phyloP scores from a whole-genome alignment of 2,113 vertebrate genomes.

The Phalacrocorax brasilianus region DNA sequence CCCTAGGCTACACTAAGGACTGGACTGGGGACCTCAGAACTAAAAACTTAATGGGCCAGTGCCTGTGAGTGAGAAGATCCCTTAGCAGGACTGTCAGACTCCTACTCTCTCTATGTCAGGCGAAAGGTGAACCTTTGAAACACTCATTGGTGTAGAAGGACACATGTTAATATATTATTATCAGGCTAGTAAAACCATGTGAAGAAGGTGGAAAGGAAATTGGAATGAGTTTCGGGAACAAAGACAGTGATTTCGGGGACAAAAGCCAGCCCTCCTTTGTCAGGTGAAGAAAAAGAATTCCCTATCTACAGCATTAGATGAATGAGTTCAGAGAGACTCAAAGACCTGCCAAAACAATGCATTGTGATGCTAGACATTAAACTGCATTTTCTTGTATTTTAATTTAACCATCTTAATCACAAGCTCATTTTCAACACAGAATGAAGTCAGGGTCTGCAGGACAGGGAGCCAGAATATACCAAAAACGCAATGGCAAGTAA shows the following conservation, averaged over 20 bases:
- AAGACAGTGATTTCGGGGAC: neutral
- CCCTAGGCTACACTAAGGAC: neutral
- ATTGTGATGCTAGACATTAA: neutral
- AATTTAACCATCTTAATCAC: neutral
- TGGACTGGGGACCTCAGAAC: neutral
- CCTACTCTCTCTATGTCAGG: neutral
- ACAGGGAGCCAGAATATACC: neutral
- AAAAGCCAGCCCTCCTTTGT: neutral
- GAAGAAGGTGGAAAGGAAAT: neutral
- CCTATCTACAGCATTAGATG: accelerated
- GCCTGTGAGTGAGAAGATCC: neutral
- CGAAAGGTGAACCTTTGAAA: neutral
- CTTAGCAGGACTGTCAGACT: neutral
- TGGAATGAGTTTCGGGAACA: neutral
- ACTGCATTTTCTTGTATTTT: neutral
- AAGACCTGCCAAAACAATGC: neutral
- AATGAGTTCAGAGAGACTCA: neutral
- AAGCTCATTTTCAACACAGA: neutral
- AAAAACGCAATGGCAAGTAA: neutral
- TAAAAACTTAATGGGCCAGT: neutral
- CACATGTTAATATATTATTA: neutral
- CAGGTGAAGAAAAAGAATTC: neutral
- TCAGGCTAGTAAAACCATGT: neutral
- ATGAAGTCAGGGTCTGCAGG: neutral
- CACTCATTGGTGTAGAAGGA: accelerated